A percentile compares a stretch with the other conserved stretches of the same genome.
Evolutionary conservation across 2,113 vertebrate genomes (phyloP).

Genomic region (Epinephelus moara): DNA sequence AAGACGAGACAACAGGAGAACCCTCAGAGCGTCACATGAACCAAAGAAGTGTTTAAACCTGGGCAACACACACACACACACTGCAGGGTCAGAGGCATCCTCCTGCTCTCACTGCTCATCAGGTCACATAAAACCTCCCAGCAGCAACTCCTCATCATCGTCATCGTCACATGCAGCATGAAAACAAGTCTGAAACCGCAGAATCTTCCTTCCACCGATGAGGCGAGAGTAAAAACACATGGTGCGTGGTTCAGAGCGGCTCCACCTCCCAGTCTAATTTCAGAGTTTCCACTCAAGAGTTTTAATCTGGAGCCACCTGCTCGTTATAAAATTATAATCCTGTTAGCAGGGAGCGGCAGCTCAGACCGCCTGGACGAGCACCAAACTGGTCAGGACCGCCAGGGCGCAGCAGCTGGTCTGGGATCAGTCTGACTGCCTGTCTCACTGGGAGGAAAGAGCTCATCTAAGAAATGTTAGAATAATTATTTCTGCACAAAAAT

Average conservation of each 20-base stretch:
- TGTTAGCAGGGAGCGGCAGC: constrained; percentile 26
- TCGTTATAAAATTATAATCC: constrained; percentile 47
- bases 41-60: neutral
- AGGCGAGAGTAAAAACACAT: constrained; percentile 28
- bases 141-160: neutral
- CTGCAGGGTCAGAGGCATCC: neutral
- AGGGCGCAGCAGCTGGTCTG: neutral
- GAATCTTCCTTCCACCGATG: neutral
- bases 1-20: neutral
- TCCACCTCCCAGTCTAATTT: constrained; percentile 16
- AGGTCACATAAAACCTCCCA: neutral
- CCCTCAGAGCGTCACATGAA: neutral
- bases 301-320: constrained; percentile 50
- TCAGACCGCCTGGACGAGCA: constrained; percentile 1
- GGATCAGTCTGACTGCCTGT: neutral
- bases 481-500: neutral
- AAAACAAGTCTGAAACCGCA: neutral
- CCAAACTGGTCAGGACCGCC: neutral
- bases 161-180: neutral
- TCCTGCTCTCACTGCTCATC: neutral
- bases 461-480: neutral
- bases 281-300: constrained; percentile 29
- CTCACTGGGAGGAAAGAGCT: neutral
- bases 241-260: neutral
- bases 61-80: neutral